Conservation (phyloP, 2,113 vertebrate species). For the Phalacrocorax pelagicus region DNA sequence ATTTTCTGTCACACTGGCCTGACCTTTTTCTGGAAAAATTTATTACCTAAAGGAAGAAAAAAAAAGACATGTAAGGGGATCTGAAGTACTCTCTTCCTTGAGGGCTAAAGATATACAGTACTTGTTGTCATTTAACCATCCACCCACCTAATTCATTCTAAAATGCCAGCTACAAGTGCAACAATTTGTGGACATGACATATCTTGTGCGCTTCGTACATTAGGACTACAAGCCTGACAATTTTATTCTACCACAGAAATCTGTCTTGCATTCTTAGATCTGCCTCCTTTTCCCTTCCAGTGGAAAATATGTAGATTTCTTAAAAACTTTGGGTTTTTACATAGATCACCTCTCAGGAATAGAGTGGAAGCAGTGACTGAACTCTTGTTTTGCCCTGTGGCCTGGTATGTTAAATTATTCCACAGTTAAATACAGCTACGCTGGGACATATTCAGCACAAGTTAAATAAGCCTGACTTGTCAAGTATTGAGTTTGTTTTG, state of each 20-base stretch:
- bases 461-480: neutral
- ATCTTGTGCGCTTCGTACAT: neutral
- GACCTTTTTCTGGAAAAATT: slow-evolving; percentile 38
- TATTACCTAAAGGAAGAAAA: slow-evolving; percentile 27
- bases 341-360: neutral
- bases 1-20: slow-evolving; percentile 54
- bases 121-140: neutral
- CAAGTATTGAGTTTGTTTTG: neutral
- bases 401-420: neutral
- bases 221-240: neutral
- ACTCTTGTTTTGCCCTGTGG: neutral
- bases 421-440: neutral
- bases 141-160: slow-evolving; percentile 10
- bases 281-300: neutral
- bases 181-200: neutral
- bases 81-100: neutral
- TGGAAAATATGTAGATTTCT: neutral
- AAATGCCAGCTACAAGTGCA: neutral
- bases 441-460: neutral
- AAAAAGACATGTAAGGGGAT: neutral
- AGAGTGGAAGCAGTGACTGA: neutral
- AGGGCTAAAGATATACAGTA: slow-evolving; percentile 26
- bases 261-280: neutral
- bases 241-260: neutral
- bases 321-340: neutral